Base-by-base conservation (phyloP, 2,888 invertebrate genomes). In the Leptopilina syphax region DNA sequence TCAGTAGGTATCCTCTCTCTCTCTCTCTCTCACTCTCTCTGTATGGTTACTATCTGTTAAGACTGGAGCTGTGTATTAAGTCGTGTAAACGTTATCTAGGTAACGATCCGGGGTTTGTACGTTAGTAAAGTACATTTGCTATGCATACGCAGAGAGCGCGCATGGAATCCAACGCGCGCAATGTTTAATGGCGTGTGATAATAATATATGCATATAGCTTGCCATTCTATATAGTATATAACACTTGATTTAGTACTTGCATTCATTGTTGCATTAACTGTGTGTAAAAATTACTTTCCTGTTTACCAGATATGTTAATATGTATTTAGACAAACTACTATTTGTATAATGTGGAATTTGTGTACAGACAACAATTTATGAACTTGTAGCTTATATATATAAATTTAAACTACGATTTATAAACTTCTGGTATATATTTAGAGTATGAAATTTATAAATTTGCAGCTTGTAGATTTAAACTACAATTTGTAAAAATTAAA, bases 151-250 rank as follows among this genome's bases (percentile, higher is more conserved):
- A 76, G 44, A 44, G 44, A 44, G 57, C 73, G 73, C 70, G n/a
- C 54, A 70, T 70, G 18, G 63, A n/a, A 47, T 65, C 18, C 18
- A 63, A 65, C 24, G 78, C 50, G 50, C 80, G 44, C 57, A 76
- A 81, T 80, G 81, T 77, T 82, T 82, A 83, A 82, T 83, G 82
- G 83, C 77, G 81, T 80, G 77, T 81, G 82, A 83, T 83, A 83
- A 83, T 83, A 79, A 78, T 73, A 47, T 76, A 65, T 77, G 77
- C 24, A 47, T 65, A 70, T 70, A 65, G 50, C 57, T 50, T 66
- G 79, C 80, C 63, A 76, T 44, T 68, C 78, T 76, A 78, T 34
- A 34, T 79, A 82, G 60, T 27, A 57, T 34, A 34, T 34, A 34
- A 34, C 13, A 18, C 47, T 41, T 77, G 77, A 50, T 65, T 65